Evolutionary conservation across 2,888 invertebrate genomes (phyloP).

Genomic region (Theretra japonica): DNA sequence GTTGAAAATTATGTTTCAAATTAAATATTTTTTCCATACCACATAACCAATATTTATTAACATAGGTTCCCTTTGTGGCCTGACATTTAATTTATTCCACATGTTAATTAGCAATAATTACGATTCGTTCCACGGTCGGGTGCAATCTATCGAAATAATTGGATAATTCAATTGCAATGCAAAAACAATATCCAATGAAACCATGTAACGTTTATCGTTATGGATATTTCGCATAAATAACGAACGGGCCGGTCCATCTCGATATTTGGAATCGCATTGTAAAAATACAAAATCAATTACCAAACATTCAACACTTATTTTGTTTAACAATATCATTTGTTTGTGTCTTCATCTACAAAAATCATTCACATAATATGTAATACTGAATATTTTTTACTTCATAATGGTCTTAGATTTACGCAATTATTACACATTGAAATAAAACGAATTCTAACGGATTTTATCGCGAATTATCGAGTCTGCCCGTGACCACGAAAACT

Average conservation of each 20-base stretch:
- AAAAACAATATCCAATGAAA: conserved; percentile 41
- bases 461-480: no score
- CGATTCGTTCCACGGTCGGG: conserved; percentile 49
- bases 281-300: not conserved
- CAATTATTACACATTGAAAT: no score
- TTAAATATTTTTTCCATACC: no score
- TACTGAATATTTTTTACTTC: no score
- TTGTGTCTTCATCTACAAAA: not conserved
- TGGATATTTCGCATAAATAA: conserved; percentile 31
- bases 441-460: no score
- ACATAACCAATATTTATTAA: not conserved
- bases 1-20: no score
- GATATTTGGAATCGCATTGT: not conserved
- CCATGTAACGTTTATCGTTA: conserved; percentile 32
- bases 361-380: no score
- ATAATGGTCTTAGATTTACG: no score
- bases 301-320: not conserved
- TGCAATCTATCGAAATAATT: conserved; percentile 50
- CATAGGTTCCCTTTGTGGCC: conserved; percentile 38
- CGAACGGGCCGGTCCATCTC: not conserved
- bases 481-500: no score
- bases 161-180: conserved; percentile 48
- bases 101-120: conserved; percentile 54
- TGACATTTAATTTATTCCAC: conserved; percentile 56
- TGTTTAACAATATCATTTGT: not conserved